Conservation (phyloP, 2,113 vertebrate genomes). For the Helogale parvula region DNA sequence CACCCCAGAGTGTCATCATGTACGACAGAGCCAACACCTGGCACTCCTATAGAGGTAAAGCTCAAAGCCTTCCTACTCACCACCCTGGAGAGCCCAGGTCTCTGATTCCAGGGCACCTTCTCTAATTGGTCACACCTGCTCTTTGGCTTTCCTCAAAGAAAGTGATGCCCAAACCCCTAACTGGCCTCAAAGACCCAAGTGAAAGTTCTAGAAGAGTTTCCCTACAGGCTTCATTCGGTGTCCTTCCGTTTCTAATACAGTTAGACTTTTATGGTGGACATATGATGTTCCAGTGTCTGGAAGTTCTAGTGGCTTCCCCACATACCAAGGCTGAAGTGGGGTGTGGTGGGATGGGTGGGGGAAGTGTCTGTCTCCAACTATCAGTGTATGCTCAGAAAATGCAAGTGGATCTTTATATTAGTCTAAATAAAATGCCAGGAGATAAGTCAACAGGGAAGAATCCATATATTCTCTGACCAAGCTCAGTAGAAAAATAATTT, state of each 20-base stretch:
- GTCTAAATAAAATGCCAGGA: not conserved
- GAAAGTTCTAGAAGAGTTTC: not conserved
- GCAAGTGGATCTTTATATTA: not conserved
- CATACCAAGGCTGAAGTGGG: not conserved
- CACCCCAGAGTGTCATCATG: not conserved
- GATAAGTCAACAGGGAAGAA: not conserved
- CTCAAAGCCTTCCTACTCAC: not conserved
- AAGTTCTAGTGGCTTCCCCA: not conserved
- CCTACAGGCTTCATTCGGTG: not conserved
- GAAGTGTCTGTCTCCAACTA: not conserved
- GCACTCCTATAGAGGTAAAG: not conserved
- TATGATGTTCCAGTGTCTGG: not conserved
- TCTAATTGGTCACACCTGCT: not conserved
- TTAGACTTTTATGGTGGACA: not conserved
- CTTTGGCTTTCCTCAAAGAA: not conserved
- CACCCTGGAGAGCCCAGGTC: not conserved
- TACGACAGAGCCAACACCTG: no score
- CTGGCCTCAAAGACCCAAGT: not conserved
- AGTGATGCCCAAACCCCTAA: not conserved
- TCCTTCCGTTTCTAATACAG: not conserved
- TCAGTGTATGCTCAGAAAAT: not conserved
- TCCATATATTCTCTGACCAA: not conserved
- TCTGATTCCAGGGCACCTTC: not conserved
- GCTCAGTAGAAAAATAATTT: not conserved
- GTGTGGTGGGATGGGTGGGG: not conserved